phyloP scores from a whole-genome alignment of 2,797 vertebrate species.

The Karalla daura region DNA sequence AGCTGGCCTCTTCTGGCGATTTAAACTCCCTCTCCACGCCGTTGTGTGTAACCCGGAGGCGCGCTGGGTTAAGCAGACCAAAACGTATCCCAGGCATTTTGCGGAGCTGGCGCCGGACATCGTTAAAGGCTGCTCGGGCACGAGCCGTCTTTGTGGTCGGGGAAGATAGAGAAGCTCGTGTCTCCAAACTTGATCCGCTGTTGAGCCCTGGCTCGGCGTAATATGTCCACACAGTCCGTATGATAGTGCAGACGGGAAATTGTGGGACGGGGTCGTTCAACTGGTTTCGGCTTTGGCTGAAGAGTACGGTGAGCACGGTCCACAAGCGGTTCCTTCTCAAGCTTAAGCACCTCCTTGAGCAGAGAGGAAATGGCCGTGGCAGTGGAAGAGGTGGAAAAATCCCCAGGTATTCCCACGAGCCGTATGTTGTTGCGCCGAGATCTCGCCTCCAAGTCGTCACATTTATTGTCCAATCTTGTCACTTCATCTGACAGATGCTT shows the following conservation, averaged over 20 bases:
- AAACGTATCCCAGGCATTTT: not conserved
- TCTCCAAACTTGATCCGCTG: too few species aligned
- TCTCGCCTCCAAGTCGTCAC: not conserved
- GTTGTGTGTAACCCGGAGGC: not conserved
- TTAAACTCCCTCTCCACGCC: not conserved
- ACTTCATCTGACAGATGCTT: not conserved
- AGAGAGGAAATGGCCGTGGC: not conserved
- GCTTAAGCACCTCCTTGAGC: not conserved
- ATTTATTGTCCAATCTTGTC: not conserved
- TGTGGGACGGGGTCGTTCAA: too few species aligned
- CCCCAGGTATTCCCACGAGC: not conserved
- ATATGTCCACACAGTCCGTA: too few species aligned
- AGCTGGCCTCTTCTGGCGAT: not conserved
- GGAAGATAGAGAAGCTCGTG: too few species aligned
- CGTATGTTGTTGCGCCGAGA: not conserved
- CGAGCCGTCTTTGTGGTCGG: too few species aligned
- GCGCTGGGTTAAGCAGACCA: not conserved
- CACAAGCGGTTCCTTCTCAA: not conserved
- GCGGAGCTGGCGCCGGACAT: too few species aligned
- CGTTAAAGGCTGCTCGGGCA: too few species aligned
- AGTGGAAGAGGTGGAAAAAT: not conserved
- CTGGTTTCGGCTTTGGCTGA: not conserved
- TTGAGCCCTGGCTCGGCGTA: too few species aligned
- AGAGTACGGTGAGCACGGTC: not conserved
- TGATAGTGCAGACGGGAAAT: too few species aligned